phyloP scores from a whole-genome alignment of 2,797 vertebrate species.

The Protosalanx chinensis region DNA sequence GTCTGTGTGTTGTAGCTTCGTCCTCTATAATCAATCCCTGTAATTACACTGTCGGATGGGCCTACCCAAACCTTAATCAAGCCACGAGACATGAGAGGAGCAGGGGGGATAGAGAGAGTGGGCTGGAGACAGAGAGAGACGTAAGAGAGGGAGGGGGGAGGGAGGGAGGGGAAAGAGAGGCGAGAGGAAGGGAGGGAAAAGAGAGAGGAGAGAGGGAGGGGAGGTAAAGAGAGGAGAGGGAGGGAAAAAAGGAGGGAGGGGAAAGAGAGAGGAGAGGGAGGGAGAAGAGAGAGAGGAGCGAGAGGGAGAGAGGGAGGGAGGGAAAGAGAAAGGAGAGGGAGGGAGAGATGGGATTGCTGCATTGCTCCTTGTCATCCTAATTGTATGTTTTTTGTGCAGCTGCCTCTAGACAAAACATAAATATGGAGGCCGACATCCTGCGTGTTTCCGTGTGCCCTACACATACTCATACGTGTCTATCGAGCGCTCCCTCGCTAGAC shows the following conservation, averaged over 20 bases:
- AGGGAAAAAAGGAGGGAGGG: neutral
- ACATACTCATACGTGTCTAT: too few relatives aligned
- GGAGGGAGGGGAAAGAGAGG: neutral
- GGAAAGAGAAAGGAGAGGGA: neutral
- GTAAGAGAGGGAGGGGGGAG: neutral
- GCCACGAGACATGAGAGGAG: neutral
- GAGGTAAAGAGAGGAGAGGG: neutral
- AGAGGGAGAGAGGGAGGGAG: neutral
- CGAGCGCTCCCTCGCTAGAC: too few relatives aligned
- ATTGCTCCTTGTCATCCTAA: neutral
- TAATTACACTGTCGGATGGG: neutral
- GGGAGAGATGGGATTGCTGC: too few relatives aligned
- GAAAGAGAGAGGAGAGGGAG: neutral
- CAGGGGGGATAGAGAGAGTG: neutral
- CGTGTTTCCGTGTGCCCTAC: too few relatives aligned
- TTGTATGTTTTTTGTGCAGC: neutral
- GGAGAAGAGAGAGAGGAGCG: too few relatives aligned
- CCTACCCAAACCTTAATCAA: neutral
- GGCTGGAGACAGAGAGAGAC: neutral
- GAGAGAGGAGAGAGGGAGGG: neutral
- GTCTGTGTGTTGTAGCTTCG: neutral
- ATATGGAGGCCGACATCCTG: too few relatives aligned
- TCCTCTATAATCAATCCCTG: constrained; percentile 6
- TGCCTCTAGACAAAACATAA: neutral
- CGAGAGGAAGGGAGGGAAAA: neutral